phyloP scores from a whole-genome alignment of 2,888 invertebrate species.

The Drosophila phalerata region DNA sequence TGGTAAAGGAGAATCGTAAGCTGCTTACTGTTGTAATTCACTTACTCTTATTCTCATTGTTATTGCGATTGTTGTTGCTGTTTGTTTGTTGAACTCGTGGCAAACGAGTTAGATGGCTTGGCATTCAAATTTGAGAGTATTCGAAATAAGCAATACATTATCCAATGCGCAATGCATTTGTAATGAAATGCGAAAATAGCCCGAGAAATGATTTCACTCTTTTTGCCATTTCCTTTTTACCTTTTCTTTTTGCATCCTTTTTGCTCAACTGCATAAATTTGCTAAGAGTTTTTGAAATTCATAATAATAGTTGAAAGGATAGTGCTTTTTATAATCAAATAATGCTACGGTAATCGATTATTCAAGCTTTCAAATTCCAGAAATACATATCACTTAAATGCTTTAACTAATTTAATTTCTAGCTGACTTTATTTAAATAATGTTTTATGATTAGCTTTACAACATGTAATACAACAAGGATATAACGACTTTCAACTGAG shows the following conservation, averaged over 20 bases:
- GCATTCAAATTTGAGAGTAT: not conserved
- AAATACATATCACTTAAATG: not conserved
- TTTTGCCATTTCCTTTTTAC: not conserved
- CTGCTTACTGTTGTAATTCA: constrained; percentile 57
- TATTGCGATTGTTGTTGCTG: not conserved
- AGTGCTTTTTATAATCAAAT: not conserved
- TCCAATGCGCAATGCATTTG: constrained; percentile 24
- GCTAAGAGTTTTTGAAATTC: not conserved
- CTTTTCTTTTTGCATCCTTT: not conserved
- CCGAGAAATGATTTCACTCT: constrained; percentile 1
- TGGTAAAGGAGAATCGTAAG: constrained; percentile 41
- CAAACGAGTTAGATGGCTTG: not conserved
- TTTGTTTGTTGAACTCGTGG: not conserved
- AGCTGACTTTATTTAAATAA: not conserved
- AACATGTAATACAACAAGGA: no score
- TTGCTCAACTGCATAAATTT: constrained; percentile 1
- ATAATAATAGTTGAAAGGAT: not conserved
- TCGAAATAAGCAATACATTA: constrained; percentile 9
- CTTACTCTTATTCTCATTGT: constrained; percentile 8
- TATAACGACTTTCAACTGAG: no score
- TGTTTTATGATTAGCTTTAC: not conserved
- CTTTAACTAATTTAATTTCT: not conserved
- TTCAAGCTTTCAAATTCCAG: not conserved
- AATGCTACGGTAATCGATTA: not conserved
- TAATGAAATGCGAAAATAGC: constrained; percentile 5